These are phyloP conservation scores for Papilio polyxenes DNA, from an alignment of 1,140 invertebrate genomes.

Conservation along the genomic window DNA sequence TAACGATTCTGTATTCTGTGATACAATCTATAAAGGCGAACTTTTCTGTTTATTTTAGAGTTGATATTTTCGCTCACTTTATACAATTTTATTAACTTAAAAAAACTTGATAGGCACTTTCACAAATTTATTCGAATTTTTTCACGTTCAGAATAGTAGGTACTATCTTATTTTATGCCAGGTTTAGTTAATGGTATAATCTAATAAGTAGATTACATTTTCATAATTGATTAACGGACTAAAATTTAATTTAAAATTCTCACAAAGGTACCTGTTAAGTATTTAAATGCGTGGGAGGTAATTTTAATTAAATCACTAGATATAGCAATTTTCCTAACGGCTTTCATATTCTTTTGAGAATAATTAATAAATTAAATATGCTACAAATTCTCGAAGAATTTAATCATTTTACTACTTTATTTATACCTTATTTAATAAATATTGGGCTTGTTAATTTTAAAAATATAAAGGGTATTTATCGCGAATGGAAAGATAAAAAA, in stretches of 20 bases:
- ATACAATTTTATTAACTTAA: background rate
- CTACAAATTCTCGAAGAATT: background rate
- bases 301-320: conserved; percentile 6
- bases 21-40: background rate
- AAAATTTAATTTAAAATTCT: conserved; percentile 13
- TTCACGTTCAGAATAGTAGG: no score
- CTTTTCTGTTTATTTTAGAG: background rate
- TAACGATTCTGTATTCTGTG: background rate
- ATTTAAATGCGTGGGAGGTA: conserved; percentile 6
- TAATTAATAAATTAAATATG: background rate
- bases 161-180: background rate
- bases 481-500: no score
- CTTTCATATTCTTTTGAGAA: conserved; percentile 3
- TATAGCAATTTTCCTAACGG: background rate
- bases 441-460: no score
- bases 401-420: background rate
- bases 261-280: conserved; percentile 4
- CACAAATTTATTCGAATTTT: no score
- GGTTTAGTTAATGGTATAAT: background rate
- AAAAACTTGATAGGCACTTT: no score
- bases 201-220: conserved; percentile 20
- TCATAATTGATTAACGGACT: conserved; percentile 8
- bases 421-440: background rate
- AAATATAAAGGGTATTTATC: no score
- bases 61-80: background rate